These are phyloP conservation scores for Operophtera brumata DNA, from an alignment of 2,888 invertebrate species.

Conservation along the genomic window DNA sequence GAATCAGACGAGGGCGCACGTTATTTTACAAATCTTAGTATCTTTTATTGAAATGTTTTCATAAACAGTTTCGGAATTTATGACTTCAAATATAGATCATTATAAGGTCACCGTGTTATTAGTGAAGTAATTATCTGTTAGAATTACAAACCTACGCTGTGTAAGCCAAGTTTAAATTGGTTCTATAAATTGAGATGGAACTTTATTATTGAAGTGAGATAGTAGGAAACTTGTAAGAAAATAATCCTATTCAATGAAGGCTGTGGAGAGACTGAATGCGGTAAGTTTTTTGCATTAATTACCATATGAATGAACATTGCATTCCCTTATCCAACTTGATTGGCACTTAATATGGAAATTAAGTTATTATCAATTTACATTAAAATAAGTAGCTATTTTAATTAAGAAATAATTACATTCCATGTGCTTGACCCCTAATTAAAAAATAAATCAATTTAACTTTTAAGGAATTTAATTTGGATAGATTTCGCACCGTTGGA, in stretches of 20 bases:
- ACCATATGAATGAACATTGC: neutral
- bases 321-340: slow-evolving; percentile 17
- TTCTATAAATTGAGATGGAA: neutral
- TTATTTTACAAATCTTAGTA: slow-evolving; percentile 13
- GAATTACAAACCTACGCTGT: neutral
- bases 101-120: neutral
- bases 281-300: slow-evolving; percentile 24
- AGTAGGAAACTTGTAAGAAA: slow-evolving; percentile 1
- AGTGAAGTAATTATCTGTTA: neutral
- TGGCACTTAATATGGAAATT: slow-evolving; percentile 21
- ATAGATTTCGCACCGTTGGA: no score
- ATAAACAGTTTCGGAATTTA: neutral
- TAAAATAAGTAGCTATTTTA: neutral
- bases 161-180: neutral
- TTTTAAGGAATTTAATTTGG: no score
- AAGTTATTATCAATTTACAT: slow-evolving; percentile 1
- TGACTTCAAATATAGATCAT: neutral
- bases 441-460: no score
- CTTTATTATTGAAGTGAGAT: slow-evolving; percentile 14
- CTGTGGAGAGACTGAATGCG: slow-evolving; percentile 3
- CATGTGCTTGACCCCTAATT: no score
- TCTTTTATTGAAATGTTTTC: slow-evolving; percentile 10
- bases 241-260: slow-evolving; percentile 6
- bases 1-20: slow-evolving; percentile 53
- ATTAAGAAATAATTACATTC: no score